These are phyloP conservation scores for Luidia sarsii DNA, from an alignment of 53 echinoderm and acorn worm genomes.

Conservation along the genomic window DNA sequence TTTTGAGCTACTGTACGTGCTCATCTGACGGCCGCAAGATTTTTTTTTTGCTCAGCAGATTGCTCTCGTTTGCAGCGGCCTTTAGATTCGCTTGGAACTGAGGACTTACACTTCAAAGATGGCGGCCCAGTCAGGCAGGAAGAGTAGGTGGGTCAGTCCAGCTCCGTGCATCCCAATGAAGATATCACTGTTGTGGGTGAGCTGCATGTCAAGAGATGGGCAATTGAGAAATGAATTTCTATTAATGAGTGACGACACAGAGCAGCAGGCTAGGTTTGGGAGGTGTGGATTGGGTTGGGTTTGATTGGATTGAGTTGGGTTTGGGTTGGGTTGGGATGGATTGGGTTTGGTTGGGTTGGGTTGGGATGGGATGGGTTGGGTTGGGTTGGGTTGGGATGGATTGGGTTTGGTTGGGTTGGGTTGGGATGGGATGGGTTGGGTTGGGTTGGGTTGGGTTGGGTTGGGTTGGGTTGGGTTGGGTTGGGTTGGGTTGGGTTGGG, in stretches of 20 bases:
- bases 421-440: neutral
- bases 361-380: too few species aligned
- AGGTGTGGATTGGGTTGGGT: too few species aligned
- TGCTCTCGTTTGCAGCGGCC: too few species aligned
- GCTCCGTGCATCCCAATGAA: slow-evolving; percentile 97
- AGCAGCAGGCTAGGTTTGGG: neutral
- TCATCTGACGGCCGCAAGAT: neutral
- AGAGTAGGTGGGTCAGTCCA: slow-evolving; percentile 86
- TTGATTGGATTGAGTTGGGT: too few species aligned
- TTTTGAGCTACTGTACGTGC: too few species aligned
- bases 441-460: neutral
- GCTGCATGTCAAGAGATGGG: slow-evolving; percentile 37
- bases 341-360: too few species aligned
- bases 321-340: too few species aligned
- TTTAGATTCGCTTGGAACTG: too few species aligned
- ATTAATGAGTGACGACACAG: too few species aligned
- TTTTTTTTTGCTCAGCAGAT: too few species aligned
- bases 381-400: neutral
- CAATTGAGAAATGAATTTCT: too few species aligned
- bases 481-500: neutral
- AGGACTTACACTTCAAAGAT: slow-evolving; percentile 96
- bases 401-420: too few species aligned
- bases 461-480: neutral
- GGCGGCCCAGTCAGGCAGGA: slow-evolving; percentile 89
- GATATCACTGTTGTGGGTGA: slow-evolving; percentile 86